A percentile compares a stretch with the other conserved stretches of the same genome.
Evolutionary conservation across 2,797 vertebrate species (phyloP).

Genomic region (Choloepus didactylus): DNA sequence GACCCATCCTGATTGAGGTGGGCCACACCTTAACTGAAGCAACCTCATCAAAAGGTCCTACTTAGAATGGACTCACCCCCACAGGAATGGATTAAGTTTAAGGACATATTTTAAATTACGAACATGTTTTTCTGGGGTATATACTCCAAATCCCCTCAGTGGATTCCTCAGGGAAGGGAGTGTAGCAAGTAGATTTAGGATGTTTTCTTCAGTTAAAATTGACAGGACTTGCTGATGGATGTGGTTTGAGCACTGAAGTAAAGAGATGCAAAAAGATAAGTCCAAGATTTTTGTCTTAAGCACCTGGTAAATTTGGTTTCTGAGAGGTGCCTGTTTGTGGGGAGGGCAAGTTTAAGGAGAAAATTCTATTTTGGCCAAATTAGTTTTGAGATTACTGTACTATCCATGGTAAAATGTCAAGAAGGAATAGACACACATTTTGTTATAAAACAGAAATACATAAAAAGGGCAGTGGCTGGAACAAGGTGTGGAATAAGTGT

Average conservation of each 20-base stretch:
- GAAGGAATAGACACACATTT: not conserved
- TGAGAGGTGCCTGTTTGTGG: not conserved
- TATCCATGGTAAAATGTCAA: not conserved
- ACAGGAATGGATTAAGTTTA: too few relatives aligned
- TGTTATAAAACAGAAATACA: not conserved
- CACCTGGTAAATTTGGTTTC: not conserved
- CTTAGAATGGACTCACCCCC: too few relatives aligned
- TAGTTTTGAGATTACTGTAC: not conserved
- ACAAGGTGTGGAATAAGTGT: not conserved
- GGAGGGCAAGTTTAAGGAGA: not conserved
- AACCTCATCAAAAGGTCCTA: too few relatives aligned
- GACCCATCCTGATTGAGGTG: too few relatives aligned
- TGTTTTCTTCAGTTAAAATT: rapidly evolving
- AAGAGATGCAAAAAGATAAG: not conserved
- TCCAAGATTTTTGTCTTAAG: not conserved
- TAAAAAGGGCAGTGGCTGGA: not conserved
- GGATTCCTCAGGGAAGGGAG: rapidly evolving
- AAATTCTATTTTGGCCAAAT: not conserved
- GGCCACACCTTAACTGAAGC: too few relatives aligned
- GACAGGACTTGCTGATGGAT: not conserved
- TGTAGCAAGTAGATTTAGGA: rapidly evolving
- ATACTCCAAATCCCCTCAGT: too few relatives aligned
- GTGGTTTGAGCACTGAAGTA: not conserved
- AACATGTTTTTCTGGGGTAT: too few relatives aligned
- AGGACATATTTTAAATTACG: too few relatives aligned